Base-by-base conservation (phyloP, 2,888 invertebrate genomes). In the Athalia rosae region DNA sequence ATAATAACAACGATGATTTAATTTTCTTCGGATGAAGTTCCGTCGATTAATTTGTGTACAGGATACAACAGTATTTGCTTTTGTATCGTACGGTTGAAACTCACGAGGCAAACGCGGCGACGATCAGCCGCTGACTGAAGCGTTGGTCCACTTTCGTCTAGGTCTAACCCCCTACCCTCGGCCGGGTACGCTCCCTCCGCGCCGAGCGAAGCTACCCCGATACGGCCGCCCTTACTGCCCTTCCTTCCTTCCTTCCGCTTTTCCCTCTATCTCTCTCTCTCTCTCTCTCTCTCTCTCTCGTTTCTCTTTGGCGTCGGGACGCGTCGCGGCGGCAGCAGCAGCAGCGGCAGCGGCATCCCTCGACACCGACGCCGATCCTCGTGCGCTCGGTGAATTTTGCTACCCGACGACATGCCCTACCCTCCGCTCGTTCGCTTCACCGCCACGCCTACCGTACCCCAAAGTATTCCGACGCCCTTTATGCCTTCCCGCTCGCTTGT, bases 51-150 rank as follows among this genome's bases (percentile, higher is more conserved):
- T 62, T 41, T 11, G 11, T 43, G 43, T 41, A 15, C 58, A 58
- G 58, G 8, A 7, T 58, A 53, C 58, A 58, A 58, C 13, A 4
- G 3, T 7, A 15, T 41, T 7, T 41, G 15, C 13, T 47, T 47
- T 4, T n/a, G 6, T 4, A 53, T 41, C 53, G 67, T 67, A 53
- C 41, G 7, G 15, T 69, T 15, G 28, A 28, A 28, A 13, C 67
- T 69, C 67, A 43, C 67, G 67, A 69, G 69, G 15, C 59, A 59
- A 73, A 47, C 73, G 73, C 73, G 73, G 73, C 73, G 73, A 73
- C 73, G 73, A 73, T 73, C 73, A 73, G 73, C 73, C 73, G 73
- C 73, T 73, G 73, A 73, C 73, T 73, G 73, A 59, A 73, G 59
- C 73, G 53, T 41, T 59, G 73, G 59, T 73, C 73, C 73, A 59